These are phyloP conservation scores for Drosophila setifemur DNA, from an alignment of 1,140 invertebrate genomes.

Conservation along the genomic window DNA sequence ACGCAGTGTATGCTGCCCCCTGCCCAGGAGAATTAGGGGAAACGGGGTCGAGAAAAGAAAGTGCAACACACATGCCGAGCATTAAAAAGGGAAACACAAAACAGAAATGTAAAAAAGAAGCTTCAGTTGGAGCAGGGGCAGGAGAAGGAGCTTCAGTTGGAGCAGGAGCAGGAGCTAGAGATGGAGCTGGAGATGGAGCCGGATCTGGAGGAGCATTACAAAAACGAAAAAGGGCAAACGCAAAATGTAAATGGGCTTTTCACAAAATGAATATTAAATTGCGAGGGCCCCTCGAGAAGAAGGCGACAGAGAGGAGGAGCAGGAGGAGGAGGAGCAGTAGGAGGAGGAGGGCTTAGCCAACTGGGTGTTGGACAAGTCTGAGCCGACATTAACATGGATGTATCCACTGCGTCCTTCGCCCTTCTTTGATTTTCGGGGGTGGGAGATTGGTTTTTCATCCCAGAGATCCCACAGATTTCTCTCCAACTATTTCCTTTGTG, in stretches of 20 bases:
- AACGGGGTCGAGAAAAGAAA: constrained; percentile 53
- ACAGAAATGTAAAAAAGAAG: too few relatives aligned
- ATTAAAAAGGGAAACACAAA: too few relatives aligned
- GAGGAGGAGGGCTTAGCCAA: constrained; percentile 27
- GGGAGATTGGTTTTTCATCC: too few relatives aligned
- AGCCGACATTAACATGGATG: constrained; percentile 50
- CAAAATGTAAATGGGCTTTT: constrained; percentile 73
- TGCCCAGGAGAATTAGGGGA: not conserved
- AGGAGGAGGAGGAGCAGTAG: not conserved
- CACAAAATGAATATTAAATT: constrained; percentile 78
- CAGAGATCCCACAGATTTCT: too few relatives aligned
- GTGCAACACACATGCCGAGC: constrained; percentile 42
- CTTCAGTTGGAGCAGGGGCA: constrained; percentile 25
- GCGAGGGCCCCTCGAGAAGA: constrained; percentile 33
- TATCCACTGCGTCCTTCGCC: not conserved
- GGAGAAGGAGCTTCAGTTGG: not conserved
- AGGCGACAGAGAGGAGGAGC: not conserved
- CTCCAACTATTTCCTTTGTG: too few relatives aligned
- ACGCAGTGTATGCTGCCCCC: too few relatives aligned
- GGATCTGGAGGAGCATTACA: not conserved
- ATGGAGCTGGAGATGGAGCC: not conserved
- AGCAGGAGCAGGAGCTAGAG: not conserved
- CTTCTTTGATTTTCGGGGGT: too few relatives aligned
- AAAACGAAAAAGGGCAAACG: constrained; percentile 47
- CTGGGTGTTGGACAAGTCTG: constrained; percentile 51